These are phyloP conservation scores for Poeciliopsis paucimaculata DNA, from an alignment of 2,797 vertebrate species.

Conservation along the genomic window DNA sequence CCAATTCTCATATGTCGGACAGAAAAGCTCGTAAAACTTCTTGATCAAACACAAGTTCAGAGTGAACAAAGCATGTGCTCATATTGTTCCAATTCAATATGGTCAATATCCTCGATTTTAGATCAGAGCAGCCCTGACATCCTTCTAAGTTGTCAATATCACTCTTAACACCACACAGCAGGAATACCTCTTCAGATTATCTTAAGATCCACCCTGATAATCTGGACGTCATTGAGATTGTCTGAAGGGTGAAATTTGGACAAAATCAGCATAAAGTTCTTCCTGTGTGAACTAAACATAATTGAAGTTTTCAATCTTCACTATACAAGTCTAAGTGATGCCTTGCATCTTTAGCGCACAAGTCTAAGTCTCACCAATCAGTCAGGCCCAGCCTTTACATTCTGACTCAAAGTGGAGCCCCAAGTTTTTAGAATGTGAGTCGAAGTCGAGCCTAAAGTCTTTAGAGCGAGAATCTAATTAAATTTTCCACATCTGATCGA, in stretches of 20 bases:
- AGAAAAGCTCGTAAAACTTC: too few relatives aligned
- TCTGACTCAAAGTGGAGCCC: background rate
- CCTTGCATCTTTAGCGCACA: background rate
- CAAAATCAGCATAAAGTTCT: too few relatives aligned
- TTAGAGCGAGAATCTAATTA: background rate
- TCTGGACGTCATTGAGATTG: too few relatives aligned
- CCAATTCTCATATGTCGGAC: too few relatives aligned
- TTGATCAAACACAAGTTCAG: background rate
- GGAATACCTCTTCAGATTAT: background rate
- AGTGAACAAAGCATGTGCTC: background rate
- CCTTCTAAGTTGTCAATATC: too few relatives aligned
- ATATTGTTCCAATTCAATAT: too few relatives aligned
- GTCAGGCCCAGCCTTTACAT: background rate
- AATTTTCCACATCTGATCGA: constrained; percentile 2
- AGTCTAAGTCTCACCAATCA: background rate
- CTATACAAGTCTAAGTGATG: background rate
- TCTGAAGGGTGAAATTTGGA: too few relatives aligned
- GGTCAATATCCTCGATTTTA: too few relatives aligned
- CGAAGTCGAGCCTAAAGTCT: constrained; percentile 2
- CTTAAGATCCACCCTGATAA: too few relatives aligned
- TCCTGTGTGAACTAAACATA: background rate
- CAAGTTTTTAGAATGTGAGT: background rate
- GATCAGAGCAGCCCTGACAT: too few relatives aligned
- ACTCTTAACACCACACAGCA: background rate
- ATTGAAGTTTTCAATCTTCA: background rate